These are phyloP conservation scores for Merluccius polli DNA, from an alignment of 2,797 vertebrate species.

Conservation along the genomic window DNA sequence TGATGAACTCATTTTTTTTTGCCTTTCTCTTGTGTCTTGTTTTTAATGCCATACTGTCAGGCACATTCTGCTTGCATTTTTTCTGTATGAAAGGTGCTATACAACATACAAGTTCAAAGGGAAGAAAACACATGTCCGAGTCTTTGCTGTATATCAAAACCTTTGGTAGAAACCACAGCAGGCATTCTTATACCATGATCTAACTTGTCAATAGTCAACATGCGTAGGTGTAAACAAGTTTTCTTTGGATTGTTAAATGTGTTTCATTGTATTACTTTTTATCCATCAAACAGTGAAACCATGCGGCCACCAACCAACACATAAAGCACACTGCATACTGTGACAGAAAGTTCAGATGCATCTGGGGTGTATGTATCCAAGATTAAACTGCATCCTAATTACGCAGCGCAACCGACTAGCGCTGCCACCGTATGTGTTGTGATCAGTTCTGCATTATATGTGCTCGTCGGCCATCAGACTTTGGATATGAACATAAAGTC, in stretches of 20 bases:
- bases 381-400: not conserved
- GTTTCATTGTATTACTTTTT: not conserved
- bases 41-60: no score
- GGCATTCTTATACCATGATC: not conserved
- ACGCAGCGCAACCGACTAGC: not conserved
- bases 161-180: not conserved
- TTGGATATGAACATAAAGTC: not conserved
- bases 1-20: no score
- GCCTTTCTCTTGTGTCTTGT: conserved; percentile 12
- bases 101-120: not conserved
- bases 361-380: not conserved
- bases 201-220: not conserved
- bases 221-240: not conserved
- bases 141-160: not conserved
- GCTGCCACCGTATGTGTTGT: no score
- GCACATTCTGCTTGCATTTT: no score
- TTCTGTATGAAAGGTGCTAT: no score
- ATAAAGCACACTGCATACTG: not conserved
- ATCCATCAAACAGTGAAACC: not conserved
- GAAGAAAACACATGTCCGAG: not conserved
- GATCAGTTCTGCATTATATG: no score
- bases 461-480: not conserved
- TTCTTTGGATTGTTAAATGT: not conserved
- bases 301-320: not conserved
- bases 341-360: not conserved